Evolutionary conservation across 1,140 invertebrate species (phyloP).

Genomic region (Drosophila sucinea): DNA sequence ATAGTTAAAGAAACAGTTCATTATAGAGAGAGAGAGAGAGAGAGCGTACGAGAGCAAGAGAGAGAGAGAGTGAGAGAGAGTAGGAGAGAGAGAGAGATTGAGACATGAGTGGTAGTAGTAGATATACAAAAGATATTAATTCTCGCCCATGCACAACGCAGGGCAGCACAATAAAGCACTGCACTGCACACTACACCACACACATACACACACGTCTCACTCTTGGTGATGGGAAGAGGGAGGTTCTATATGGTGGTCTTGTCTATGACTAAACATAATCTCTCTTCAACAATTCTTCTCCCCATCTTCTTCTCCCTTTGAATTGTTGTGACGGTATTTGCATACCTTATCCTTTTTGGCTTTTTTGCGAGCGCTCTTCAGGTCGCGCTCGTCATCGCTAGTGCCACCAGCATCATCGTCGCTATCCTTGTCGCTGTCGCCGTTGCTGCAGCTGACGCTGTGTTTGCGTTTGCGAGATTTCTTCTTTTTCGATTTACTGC

Average conservation of each 20-base stretch:
- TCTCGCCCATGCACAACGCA: background rate
- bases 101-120: conserved; percentile 4
- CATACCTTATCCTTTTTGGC: conserved; percentile 86
- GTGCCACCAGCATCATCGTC: conserved; percentile 83
- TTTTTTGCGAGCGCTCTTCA: conserved; percentile 80
- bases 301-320: conserved; percentile 26
- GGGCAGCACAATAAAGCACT: background rate
- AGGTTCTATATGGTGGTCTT: background rate
- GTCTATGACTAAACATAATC: background rate
- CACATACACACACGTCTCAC: background rate
- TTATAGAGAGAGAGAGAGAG: conserved; percentile 16
- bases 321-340: conserved; percentile 8
- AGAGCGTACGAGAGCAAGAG: background rate
- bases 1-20: conserved; percentile 38
- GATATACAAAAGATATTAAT: background rate
- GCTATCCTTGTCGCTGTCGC: conserved; percentile 64
- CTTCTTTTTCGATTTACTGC: conserved; percentile 85
- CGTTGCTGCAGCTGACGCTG: conserved; percentile 82
- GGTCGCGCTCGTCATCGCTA: conserved; percentile 83
- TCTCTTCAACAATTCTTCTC: conserved; percentile 12
- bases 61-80: background rate
- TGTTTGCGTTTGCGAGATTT: conserved; percentile 83
- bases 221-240: background rate
- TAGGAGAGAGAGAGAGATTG: background rate
- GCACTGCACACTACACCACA: background rate